Evolutionary conservation across 2,888 invertebrate genomes (phyloP), one percentile per base, ranked within the genome.

Genomic region (Anagyrus pseudococci): DNA sequence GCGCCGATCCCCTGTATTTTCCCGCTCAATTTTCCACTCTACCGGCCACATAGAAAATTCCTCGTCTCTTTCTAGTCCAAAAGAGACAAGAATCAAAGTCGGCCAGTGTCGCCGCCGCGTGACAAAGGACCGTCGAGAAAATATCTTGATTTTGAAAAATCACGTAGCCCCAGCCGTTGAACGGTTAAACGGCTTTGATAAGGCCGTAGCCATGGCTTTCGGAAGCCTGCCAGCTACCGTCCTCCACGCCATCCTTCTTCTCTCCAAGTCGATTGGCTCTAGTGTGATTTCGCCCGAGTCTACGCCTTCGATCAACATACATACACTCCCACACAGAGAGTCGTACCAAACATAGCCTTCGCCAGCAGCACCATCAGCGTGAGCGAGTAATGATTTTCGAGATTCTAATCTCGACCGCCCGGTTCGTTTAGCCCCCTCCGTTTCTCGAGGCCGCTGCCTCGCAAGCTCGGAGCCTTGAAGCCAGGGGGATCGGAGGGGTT

Each of bases 371-470:
- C 46, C 58, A 41, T 20, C 50, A n/a, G n/a, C 46, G 56, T 54
- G 67, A 61, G 43, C 44, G 67, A 70, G 72, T 74, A 76, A 76
- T 75, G 75, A 76, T 76, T 77, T 74, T 74, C 74, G 69, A 73
- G 75, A 76, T 75, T 76, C 73, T 77, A 77, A 77, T 77, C 74
- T 72, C 69, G 72, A 70, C 69, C 67, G 70, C 69, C 70, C 69
- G 71, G 68, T 71, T 70, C 71, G 71, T 71, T 72, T 72, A 64
- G 63, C 61, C 20, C 43, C 2, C 17, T n/a, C 17, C 4, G 50
- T 41, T 40, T 47, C 41, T 53, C 50, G 48, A 25, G 37, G 56
- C 55, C 56, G 61, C 41, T 41, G 40, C 41, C 62, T 53, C 50
- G 50, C 17, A 29, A 40, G n/a, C n/a, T n/a, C 13, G 19, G 26